phyloP scores from a whole-genome alignment of 2,797 vertebrate genomes.

The Enteromius trimaculatus region DNA sequence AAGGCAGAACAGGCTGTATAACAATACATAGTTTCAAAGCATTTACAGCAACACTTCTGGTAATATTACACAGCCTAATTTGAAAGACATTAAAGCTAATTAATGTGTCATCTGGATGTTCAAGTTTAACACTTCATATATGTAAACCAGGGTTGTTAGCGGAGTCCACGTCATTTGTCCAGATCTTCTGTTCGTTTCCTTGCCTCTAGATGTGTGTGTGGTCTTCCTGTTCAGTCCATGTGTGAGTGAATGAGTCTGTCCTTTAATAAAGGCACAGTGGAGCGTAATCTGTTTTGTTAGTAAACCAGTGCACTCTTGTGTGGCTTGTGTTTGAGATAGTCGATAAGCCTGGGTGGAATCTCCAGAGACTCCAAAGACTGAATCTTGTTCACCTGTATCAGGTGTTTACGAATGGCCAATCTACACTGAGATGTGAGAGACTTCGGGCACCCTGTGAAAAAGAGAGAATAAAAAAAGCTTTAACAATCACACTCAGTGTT shows the following conservation, averaged over 20 bases:
- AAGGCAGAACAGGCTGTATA: neutral
- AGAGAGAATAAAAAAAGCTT: neutral
- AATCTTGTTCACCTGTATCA: conserved; percentile 72
- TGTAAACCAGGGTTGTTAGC: conserved; percentile 18
- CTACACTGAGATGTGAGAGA: conserved; percentile 86
- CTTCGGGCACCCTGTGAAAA: conserved; percentile 80
- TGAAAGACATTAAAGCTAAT: conserved; percentile 11
- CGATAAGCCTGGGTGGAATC: conserved; percentile 79
- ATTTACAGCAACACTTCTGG: conserved; percentile 21
- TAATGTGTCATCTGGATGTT: neutral
- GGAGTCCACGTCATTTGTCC: neutral
- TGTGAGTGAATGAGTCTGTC: neutral
- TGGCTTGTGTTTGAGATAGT: conserved; percentile 82
- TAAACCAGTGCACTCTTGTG: conserved; percentile 12
- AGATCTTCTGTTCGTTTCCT: neutral
- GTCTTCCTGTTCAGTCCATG: neutral
- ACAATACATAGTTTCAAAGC: neutral
- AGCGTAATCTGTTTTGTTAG: conserved; percentile 17
- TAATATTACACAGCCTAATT: neutral
- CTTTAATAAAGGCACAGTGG: conserved; percentile 47
- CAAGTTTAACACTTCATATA: neutral
- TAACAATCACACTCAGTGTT: neutral
- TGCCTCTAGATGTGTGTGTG: neutral
- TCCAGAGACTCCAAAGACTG: conserved; percentile 78
- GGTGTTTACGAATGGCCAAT: conserved; percentile 78